Evolutionary conservation across 2,888 invertebrate genomes (phyloP).

Genomic region (Agapostemon virescens): DNA sequence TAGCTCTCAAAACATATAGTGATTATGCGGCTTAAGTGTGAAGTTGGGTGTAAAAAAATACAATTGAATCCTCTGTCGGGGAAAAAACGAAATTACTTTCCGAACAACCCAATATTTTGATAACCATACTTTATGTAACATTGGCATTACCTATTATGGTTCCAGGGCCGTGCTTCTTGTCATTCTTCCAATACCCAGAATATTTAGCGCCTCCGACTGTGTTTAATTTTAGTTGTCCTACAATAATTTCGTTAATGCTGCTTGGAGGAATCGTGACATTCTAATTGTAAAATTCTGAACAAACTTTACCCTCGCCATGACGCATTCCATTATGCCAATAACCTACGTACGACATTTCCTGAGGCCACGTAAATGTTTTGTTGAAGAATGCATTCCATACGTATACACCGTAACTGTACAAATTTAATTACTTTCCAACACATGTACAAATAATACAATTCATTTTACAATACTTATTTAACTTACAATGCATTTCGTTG

Average conservation of each 20-base stretch:
- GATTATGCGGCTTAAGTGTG: too few species aligned
- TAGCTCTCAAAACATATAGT: too few species aligned
- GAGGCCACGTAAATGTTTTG: conserved; percentile 82
- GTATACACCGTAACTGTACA: conserved; percentile 81
- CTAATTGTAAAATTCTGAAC: background rate
- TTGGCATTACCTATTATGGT: conserved; percentile 62
- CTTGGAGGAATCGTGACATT: background rate
- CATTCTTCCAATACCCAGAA: conserved; percentile 82
- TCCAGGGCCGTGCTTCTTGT: conserved; percentile 83
- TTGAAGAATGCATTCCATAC: conserved; percentile 83
- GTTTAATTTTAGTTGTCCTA: conserved; percentile 81
- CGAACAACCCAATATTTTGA: too few species aligned
- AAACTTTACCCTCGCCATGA: conserved; percentile 80
- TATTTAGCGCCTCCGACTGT: conserved; percentile 82
- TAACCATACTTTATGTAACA: background rate
- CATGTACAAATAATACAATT: background rate
- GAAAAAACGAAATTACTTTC: too few species aligned
- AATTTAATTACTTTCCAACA: background rate
- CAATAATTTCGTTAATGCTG: conserved; percentile 9
- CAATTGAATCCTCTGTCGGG: too few species aligned
- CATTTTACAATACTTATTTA: background rate
- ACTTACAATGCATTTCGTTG: too few species aligned
- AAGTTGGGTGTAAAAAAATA: too few species aligned
- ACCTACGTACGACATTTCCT: conserved; percentile 82
- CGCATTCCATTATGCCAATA: conserved; percentile 83